phyloP scores from a whole-genome alignment of 2,113 vertebrate genomes.

The Myotis lucifugus region DNA sequence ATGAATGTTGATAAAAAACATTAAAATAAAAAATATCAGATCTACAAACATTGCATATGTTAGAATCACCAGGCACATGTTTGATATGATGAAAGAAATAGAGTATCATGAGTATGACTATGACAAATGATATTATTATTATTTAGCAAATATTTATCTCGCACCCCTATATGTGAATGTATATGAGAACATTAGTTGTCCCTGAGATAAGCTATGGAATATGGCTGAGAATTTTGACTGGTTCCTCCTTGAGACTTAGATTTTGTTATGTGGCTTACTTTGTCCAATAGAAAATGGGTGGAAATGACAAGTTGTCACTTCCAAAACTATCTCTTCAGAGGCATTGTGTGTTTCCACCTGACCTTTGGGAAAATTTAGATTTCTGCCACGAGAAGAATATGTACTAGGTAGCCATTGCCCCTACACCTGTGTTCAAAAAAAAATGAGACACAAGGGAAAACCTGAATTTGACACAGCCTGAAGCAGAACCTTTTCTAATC shows the following conservation, averaged over 20 bases:
- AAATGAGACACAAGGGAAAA: background rate
- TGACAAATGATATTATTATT: background rate
- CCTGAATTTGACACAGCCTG: background rate
- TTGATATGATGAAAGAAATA: constrained; percentile 3
- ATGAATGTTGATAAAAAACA: constrained; percentile 15
- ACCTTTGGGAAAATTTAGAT: background rate
- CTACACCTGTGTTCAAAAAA: background rate
- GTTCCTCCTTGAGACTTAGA: background rate
- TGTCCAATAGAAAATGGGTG: background rate
- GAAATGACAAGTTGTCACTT: background rate
- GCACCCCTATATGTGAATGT: background rate
- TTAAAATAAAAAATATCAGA: background rate
- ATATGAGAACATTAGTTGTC: background rate
- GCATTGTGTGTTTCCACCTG: background rate
- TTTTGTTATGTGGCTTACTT: background rate
- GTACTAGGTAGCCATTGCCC: background rate
- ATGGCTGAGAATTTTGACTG: background rate
- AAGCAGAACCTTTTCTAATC: constrained; percentile 5
- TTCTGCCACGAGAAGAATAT: background rate
- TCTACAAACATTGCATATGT: background rate
- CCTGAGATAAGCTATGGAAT: background rate
- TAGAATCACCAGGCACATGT: background rate
- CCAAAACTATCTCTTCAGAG: background rate
- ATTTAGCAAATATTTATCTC: background rate
- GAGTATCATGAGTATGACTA: background rate